phyloP scores from a whole-genome alignment of 2,113 vertebrate species.

The Albula glossodonta region DNA sequence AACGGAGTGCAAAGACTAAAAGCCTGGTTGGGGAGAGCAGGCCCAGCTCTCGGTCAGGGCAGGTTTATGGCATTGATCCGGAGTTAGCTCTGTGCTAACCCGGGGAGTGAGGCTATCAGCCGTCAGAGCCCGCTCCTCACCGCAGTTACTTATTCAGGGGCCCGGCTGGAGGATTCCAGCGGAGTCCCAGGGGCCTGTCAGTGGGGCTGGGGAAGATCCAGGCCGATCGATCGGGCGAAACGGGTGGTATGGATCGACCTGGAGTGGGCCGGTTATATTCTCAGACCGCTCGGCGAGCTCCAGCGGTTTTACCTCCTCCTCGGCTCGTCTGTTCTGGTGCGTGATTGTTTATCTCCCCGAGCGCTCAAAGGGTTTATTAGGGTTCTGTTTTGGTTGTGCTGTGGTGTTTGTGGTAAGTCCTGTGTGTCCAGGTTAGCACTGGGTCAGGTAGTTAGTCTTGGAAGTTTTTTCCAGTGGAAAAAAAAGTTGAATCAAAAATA shows the following conservation, averaged over 20 bases:
- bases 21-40: not conserved
- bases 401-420: not conserved
- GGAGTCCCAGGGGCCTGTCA: slow-evolving; percentile 14
- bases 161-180: slow-evolving; percentile 19
- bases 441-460: not conserved
- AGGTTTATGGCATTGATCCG: slow-evolving; percentile 20
- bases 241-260: slow-evolving; percentile 34
- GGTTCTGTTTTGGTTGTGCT: not conserved
- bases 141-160: slow-evolving; percentile 10
- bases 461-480: not conserved
- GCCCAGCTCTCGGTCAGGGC: not conserved
- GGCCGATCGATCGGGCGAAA: slow-evolving; percentile 35
- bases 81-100: slow-evolving; percentile 18
- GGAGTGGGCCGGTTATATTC: not conserved
- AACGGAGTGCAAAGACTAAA: not conserved
- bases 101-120: slow-evolving; percentile 18
- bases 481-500: not conserved
- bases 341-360: slow-evolving; percentile 1
- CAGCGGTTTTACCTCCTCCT: not conserved
- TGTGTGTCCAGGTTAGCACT: not conserved
- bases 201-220: slow-evolving; percentile 25
- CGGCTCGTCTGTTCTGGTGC: not conserved
- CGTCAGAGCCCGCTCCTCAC: slow-evolving; percentile 17
- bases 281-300: not conserved
- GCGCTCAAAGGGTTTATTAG: not conserved